Conservation (phyloP, 64 coral and sea anemone species). For the Cladopsammia gracilis region DNA sequence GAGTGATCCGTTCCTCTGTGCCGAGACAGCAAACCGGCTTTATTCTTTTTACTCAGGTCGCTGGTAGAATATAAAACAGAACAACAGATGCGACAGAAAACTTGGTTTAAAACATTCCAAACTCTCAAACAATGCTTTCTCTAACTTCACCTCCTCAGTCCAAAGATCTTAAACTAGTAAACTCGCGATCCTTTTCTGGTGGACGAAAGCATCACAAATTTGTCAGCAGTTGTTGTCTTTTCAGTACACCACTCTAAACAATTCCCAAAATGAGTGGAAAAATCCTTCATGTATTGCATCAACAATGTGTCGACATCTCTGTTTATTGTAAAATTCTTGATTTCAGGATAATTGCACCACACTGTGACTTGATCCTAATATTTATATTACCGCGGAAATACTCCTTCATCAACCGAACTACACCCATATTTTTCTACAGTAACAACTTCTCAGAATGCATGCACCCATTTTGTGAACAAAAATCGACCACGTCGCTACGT, state of each 20-base stretch:
- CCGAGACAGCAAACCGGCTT: no score
- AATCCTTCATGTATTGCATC: not conserved
- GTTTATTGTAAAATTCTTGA: constrained; percentile 41
- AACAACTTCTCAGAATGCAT: not conserved
- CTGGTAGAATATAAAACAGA: no score
- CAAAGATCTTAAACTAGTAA: no score
- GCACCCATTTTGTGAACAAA: not conserved
- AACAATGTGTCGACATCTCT: not conserved
- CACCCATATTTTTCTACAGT: constrained; percentile 15
- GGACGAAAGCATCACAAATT: not conserved
- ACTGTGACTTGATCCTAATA: not conserved
- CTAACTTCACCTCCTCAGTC: no score
- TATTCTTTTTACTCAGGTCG: no score
- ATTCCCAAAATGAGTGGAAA: constrained; percentile 1
- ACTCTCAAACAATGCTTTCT: no score
- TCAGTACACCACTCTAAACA: not conserved
- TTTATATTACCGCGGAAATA: constrained; percentile 1
- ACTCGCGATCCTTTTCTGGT: no score
- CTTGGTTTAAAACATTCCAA: no score
- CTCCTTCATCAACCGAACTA: constrained; percentile 4
- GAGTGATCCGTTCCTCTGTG: no score
- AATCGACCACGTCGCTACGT: not conserved
- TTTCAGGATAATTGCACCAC: not conserved
- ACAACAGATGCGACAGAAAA: no score
- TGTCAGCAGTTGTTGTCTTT: not conserved